Evolutionary conservation across 2,797 vertebrate species (phyloP).

Genomic region (Peromyscus eremicus): DNA sequence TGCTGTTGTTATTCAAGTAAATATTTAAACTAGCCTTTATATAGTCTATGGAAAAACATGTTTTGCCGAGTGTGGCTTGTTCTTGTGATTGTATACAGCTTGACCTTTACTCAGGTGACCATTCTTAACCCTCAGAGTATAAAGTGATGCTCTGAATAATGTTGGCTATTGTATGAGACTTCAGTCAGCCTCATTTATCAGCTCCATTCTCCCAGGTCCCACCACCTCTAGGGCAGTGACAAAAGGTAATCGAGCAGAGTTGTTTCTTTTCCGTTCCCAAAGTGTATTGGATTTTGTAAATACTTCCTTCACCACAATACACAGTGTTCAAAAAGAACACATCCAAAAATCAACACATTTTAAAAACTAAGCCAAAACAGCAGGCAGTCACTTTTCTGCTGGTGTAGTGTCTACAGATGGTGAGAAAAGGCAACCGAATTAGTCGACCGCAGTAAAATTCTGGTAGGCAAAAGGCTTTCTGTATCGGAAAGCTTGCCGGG

Average conservation of each 20-base stretch:
- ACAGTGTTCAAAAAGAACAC: constrained; percentile 38
- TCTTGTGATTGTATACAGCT: not conserved
- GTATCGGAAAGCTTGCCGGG: not conserved
- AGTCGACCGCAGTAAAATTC: constrained; percentile 43
- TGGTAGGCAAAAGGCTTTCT: constrained; percentile 21
- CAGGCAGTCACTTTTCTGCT: not conserved
- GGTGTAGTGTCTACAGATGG: not conserved
- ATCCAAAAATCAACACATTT: not conserved
- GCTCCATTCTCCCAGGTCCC: no score
- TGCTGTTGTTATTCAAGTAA: not conserved
- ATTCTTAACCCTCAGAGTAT: not conserved
- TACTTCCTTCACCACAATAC: constrained; percentile 34
- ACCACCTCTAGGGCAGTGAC: no score
- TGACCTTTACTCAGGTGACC: not conserved
- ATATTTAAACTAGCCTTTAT: not conserved
- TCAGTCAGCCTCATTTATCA: not conserved
- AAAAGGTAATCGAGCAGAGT: constrained; percentile 4
- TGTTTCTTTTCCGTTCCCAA: constrained; percentile 3
- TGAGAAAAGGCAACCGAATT: constrained; percentile 38
- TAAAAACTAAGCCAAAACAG: constrained; percentile 32
- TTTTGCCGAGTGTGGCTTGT: not conserved
- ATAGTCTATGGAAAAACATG: not conserved
- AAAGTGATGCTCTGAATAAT: not conserved
- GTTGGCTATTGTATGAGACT: not conserved
- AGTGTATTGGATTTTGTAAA: constrained; percentile 28